phyloP scores from a whole-genome alignment of 2,888 invertebrate species.

The Yponomeuta sedellus region DNA sequence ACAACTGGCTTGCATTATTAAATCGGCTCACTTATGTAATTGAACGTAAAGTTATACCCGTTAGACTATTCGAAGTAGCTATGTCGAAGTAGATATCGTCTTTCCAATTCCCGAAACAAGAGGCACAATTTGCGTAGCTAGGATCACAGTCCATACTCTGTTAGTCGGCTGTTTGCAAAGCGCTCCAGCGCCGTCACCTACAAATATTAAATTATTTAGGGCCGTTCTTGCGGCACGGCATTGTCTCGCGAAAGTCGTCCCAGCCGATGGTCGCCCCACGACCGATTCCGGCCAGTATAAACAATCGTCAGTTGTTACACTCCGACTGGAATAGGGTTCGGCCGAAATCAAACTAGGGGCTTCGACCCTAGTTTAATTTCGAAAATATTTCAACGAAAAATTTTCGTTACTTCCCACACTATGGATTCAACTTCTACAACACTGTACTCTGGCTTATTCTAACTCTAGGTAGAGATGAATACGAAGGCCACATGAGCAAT shows the following conservation, averaged over 20 bases:
- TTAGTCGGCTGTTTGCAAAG: conserved; percentile 48
- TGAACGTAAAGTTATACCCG: background rate
- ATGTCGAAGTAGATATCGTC: background rate
- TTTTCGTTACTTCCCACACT: too few species aligned
- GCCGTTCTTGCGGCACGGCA: conserved; percentile 44
- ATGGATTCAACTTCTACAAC: too few species aligned
- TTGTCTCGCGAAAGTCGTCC: conserved; percentile 64
- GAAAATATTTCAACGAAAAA: background rate
- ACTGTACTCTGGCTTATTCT: too few species aligned
- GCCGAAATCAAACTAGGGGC: conserved; percentile 28
- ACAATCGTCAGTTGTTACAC: conserved; percentile 64
- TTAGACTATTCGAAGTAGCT: background rate
- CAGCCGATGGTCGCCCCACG: conserved; percentile 26
- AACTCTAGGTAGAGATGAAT: too few species aligned
- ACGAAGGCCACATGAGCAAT: too few species aligned
- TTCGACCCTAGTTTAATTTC: too few species aligned
- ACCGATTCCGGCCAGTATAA: conserved; percentile 49
- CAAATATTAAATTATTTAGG: conserved; percentile 71
- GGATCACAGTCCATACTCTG: background rate
- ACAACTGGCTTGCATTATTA: conserved; percentile 25
- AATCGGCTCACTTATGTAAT: conserved; percentile 2
- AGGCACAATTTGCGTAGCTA: background rate
- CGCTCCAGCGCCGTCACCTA: conserved; percentile 46
- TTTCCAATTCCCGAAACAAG: conserved; percentile 9
- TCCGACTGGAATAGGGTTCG: conserved; percentile 34